phyloP scores from a whole-genome alignment of 2,113 vertebrate genomes.

The Cyanistes caeruleus region DNA sequence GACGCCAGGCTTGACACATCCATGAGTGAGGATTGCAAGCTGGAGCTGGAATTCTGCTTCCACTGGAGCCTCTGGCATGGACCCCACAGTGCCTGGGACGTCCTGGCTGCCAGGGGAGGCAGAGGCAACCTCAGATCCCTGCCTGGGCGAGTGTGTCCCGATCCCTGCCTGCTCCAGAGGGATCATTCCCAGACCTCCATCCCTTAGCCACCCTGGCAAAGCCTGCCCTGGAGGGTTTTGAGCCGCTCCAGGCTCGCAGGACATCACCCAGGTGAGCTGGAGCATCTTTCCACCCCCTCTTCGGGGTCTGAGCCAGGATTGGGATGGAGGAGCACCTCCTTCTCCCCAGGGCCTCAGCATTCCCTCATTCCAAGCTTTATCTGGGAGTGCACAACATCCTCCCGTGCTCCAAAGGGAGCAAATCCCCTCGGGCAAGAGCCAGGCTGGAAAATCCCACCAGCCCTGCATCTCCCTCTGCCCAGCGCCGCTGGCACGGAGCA shows the following conservation, averaged over 20 bases:
- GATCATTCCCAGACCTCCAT: not conserved
- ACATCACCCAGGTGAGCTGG: not conserved
- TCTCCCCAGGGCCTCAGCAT: not conserved
- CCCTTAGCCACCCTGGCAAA: not conserved
- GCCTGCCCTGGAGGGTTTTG: fast-evolving
- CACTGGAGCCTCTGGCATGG: not conserved
- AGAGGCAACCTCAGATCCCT: not conserved
- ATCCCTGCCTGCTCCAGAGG: not conserved
- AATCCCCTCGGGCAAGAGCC: not conserved
- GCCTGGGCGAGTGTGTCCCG: not conserved
- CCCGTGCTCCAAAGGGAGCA: not conserved
- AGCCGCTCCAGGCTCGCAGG: not conserved
- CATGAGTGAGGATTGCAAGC: not conserved
- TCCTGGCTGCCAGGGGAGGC: not conserved
- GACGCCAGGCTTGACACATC: not conserved
- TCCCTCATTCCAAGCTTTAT: not conserved
- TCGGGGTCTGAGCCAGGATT: not conserved
- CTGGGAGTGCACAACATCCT: not conserved
- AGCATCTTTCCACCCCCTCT: not conserved
- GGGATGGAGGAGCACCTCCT: not conserved
- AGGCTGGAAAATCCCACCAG: not conserved
- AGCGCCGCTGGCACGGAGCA: not conserved
- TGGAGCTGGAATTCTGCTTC: not conserved
- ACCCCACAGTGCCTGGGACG: fast-evolving
- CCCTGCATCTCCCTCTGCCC: not conserved